Evolutionary conservation across 92 coral and sea anemone genomes (phyloP), one percentile per base, ranked within the genome.

Genomic region (Umimayanthus chanpuru): DNA sequence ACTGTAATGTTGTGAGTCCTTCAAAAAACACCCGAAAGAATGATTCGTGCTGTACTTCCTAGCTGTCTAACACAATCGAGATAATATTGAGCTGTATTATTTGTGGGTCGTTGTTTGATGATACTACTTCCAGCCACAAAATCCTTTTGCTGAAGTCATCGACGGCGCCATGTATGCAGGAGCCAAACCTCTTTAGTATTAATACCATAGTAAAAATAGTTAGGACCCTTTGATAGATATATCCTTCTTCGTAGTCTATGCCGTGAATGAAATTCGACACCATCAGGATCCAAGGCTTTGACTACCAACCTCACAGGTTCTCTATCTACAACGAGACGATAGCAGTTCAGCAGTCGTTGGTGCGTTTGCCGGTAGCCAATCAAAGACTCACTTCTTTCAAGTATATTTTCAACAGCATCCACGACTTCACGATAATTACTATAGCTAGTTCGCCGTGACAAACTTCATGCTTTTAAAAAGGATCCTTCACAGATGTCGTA

Each of bases 61-160:
- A 65, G 3, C 71, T 65, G 71, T 16, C 71, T 65, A 65, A 65
- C 20, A 65, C 20, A 65, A 12, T 65, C 71, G n/a, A 65, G 71
- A 65, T 65, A 65, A 65, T 65, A 65, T 12, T 65, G 71, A 10
- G 71, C 71, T n/a, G n/a, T 65, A 65, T 65, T 65, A 12, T 65
- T 65, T 65, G 71, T 10, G 71, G 71, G 71, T 65, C 71, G n/a
- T 65, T 65, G 71, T 65, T 65, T 65, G 71, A 65, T 4, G 71
- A 65, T 65, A n/a, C 71, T 8, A 12, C n/a, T 65, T 65, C 72
- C 72, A 65, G 72, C 72, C 72, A 65, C n/a, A 65, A 65, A 65
- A 65, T 65, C 23, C 72, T 65, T 65, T 29, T 41, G 44, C 44
- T 2, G 44, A 41, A 41, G 44, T 5, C 44, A 41, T 41, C 44